phyloP scores from a whole-genome alignment of 2,113 vertebrate genomes.

The Loxodonta africana region DNA sequence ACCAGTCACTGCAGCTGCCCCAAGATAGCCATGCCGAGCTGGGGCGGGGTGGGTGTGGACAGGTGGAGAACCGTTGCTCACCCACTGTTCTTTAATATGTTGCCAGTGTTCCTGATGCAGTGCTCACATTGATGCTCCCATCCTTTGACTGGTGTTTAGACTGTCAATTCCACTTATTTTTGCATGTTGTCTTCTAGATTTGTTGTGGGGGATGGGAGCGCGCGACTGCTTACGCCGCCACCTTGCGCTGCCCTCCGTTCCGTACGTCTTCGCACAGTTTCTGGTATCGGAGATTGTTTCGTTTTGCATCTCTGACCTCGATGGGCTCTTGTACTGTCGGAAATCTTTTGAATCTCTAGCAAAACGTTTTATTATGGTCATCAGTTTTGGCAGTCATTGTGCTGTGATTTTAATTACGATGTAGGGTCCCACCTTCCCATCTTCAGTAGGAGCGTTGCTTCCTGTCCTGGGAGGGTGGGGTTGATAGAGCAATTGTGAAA shows the following conservation, averaged over 20 bases:
- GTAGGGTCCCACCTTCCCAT: rapidly evolving
- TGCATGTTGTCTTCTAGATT: neutral
- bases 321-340: neutral
- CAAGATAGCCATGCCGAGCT: neutral
- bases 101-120: neutral
- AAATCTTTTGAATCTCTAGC: neutral
- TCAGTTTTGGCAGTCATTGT: neutral
- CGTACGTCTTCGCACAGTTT: neutral
- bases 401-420: neutral
- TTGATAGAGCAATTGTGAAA: neutral
- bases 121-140: neutral
- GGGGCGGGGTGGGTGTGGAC: neutral
- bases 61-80: neutral
- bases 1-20: neutral
- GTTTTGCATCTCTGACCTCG: neutral
- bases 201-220: neutral
- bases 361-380: neutral
- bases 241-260: neutral
- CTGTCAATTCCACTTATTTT: neutral
- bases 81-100: neutral
- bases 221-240: neutral
- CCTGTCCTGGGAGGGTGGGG: neutral
- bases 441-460: slow-evolving; percentile 30
- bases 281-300: neutral
- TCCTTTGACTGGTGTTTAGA: neutral